These are phyloP conservation scores for Alviniconcha marisindica DNA, from an alignment of 1,140 invertebrate species.

Conservation along the genomic window DNA sequence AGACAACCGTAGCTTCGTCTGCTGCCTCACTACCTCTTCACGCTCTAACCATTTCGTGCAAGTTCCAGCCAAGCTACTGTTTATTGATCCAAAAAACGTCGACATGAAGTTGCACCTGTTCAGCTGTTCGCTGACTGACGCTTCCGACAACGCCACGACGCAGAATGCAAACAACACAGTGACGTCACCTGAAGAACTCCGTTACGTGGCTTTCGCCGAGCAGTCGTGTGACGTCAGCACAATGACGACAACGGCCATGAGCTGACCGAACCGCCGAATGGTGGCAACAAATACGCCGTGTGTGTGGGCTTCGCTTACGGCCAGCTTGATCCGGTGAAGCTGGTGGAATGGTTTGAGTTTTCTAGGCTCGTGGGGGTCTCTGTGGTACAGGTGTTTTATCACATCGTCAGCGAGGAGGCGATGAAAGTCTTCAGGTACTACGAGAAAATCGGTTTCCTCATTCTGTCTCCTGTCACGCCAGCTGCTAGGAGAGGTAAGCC, in stretches of 20 bases:
- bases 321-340: not conserved
- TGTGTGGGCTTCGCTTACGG: not conserved
- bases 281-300: not conserved
- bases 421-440: conserved; percentile 9
- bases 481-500: no score
- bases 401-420: not conserved
- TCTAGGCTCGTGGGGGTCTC: not conserved
- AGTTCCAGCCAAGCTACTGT: not conserved
- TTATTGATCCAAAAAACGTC: not conserved
- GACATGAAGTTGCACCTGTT: not conserved
- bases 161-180: not conserved
- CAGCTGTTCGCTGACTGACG: no score
- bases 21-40: not conserved
- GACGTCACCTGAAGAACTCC: no score
- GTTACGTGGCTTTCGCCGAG: conserved; percentile 23
- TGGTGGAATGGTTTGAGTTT: conserved; percentile 29
- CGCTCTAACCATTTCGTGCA: not conserved
- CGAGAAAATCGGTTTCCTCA: not conserved
- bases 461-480: conserved; percentile 24
- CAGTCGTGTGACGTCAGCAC: not conserved
- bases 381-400: conserved; percentile 15
- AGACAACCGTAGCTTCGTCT: not conserved
- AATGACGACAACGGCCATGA: not conserved
- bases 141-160: no score
- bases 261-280: not conserved